Conservation (phyloP, 1,140 invertebrate species). For the Bemisia tabaci region DNA sequence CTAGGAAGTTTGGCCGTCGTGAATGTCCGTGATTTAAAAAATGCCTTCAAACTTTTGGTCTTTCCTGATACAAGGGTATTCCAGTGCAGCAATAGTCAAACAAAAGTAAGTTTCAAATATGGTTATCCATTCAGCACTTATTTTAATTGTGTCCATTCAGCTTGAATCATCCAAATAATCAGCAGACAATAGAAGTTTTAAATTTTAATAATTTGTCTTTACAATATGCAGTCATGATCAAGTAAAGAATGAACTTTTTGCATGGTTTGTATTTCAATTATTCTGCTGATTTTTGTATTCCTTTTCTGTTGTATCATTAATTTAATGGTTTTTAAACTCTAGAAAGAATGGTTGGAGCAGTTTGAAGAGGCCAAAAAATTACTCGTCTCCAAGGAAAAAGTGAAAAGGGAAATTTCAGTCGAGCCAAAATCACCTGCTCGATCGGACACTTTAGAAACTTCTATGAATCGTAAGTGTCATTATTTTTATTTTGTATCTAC, state of each 20-base stretch:
- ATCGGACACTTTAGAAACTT: slow-evolving; percentile 34
- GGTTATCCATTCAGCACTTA: not conserved
- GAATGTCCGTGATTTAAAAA: slow-evolving; percentile 83
- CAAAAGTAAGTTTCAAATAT: slow-evolving; percentile 41
- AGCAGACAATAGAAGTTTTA: slow-evolving; percentile 1
- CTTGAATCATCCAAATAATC: not conserved
- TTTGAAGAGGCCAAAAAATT: slow-evolving; percentile 84
- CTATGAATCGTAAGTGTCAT: slow-evolving; percentile 27
- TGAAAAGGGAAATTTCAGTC: slow-evolving; percentile 32
- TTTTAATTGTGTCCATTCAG: not conserved
- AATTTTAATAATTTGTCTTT: too few relatives aligned
- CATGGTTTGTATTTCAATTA: too few relatives aligned
- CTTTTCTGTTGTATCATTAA: too few relatives aligned
- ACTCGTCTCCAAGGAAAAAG: slow-evolving; percentile 51
- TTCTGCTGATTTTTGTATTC: too few relatives aligned
- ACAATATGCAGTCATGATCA: too few relatives aligned
- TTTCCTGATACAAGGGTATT: slow-evolving; percentile 89
- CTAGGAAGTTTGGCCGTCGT: slow-evolving; percentile 85
- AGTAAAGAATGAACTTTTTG: too few relatives aligned
- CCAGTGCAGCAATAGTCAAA: slow-evolving; percentile 70
- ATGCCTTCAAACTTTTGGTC: slow-evolving; percentile 83
- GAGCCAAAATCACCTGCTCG: slow-evolving; percentile 32
- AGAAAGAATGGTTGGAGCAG: slow-evolving; percentile 90
- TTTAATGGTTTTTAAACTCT: too few relatives aligned
- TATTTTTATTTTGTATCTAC: too few relatives aligned